These are phyloP conservation scores for Pampus argenteus DNA, from an alignment of 2,797 vertebrate genomes.

Conservation along the genomic window DNA sequence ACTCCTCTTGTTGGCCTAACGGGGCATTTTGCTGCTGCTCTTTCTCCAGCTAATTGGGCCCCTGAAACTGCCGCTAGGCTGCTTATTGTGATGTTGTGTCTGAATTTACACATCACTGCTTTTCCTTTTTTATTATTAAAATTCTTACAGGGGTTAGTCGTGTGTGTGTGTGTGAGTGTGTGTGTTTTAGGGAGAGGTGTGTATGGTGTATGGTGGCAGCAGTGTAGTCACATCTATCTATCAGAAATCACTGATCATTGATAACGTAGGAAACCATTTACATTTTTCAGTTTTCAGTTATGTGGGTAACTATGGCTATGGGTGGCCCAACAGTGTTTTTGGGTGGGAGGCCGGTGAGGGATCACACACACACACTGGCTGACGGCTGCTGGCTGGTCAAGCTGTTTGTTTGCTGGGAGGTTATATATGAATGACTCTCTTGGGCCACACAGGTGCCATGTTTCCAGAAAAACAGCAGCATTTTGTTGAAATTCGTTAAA, in stretches of 20 bases:
- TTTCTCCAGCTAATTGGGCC: constrained; percentile 59
- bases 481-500: neutral
- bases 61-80: constrained; percentile 30
- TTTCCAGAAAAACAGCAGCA: neutral
- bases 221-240: neutral
- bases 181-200: neutral
- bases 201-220: neutral
- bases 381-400: too few relatives aligned
- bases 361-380: neutral
- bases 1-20: neutral
- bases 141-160: constrained; percentile 38
- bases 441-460: too few relatives aligned
- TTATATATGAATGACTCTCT: neutral
- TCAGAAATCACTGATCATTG: neutral
- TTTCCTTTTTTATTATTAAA: constrained; percentile 53
- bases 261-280: constrained; percentile 24
- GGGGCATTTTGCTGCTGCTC: constrained; percentile 4
- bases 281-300: constrained; percentile 12
- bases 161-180: neutral
- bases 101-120: constrained; percentile 66
- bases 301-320: too few relatives aligned
- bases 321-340: too few relatives aligned
- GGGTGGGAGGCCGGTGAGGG: too few relatives aligned
- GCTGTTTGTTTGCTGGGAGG: too few relatives aligned
- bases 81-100: constrained; percentile 63